Evolutionary conservation across 1,140 invertebrate genomes (phyloP).

Genomic region (Pachypsylla venusta): DNA sequence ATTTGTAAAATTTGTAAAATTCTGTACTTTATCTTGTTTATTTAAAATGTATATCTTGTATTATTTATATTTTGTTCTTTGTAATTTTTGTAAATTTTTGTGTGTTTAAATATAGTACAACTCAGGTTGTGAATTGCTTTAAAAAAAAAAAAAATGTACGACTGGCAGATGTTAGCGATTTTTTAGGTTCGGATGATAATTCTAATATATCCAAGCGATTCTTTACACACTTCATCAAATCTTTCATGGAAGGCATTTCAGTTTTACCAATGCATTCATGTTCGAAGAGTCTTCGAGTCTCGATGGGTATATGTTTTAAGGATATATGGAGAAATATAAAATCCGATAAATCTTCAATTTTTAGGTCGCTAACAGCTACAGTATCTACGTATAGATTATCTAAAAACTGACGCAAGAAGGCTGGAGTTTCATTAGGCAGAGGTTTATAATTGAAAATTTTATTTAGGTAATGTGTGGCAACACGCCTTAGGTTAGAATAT

Average conservation of each 20-base stretch:
- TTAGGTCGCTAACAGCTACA: neutral
- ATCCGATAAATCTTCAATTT: neutral
- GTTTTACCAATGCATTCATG: neutral
- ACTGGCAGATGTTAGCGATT: no score
- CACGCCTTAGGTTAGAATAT: neutral
- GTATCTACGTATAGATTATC: neutral
- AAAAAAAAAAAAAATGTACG: no score
- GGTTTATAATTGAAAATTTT: neutral
- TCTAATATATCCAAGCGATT: neutral
- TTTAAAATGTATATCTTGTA: no score
- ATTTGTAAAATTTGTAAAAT: no score
- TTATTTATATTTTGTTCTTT: no score
- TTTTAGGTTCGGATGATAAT: no score
- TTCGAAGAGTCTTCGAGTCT: neutral
- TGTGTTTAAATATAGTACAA: no score
- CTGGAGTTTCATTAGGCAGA: neutral
- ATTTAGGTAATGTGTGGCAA: neutral
- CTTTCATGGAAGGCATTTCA: neutral
- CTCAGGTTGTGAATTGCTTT: no score
- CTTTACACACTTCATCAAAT: neutral
- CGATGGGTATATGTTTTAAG: neutral
- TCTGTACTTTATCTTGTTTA: no score
- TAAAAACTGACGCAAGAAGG: neutral
- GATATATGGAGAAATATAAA: neutral
- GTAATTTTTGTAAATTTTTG: no score